Percentiles rank a stretch among this genome's conserved stretches.
phyloP scores from a whole-genome alignment of 2,888 invertebrate genomes.

The Sesamia inferens region DNA sequence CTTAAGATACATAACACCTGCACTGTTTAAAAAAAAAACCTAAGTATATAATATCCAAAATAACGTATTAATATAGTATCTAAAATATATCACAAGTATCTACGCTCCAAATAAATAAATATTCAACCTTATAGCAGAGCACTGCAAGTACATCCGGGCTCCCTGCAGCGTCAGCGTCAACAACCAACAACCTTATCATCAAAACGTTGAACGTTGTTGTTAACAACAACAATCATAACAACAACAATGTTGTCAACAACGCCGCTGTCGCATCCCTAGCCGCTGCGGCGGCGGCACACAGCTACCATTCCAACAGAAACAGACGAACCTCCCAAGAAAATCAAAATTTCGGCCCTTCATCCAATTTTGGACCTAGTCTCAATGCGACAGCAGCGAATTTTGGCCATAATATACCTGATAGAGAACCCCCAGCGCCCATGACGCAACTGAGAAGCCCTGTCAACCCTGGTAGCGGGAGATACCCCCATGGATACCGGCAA shows the following conservation, averaged over 20 bases:
- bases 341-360: conserved; percentile 79
- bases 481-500: conserved; percentile 86
- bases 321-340: conserved; percentile 87
- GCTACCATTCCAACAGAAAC: conserved; percentile 86
- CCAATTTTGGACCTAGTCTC: conserved; percentile 86
- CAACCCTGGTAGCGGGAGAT: conserved; percentile 85
- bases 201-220: conserved; percentile 88
- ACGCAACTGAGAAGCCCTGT: conserved; percentile 85
- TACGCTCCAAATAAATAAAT: conserved; percentile 40
- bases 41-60: conserved; percentile 4
- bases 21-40: conserved; percentile 16
- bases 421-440: conserved; percentile 86
- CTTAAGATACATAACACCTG: conserved; percentile 28
- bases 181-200: conserved; percentile 88
- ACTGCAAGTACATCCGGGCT: conserved; percentile 84
- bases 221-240: conserved; percentile 89
- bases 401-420: conserved; percentile 82
- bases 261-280: conserved; percentile 88
- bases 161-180: conserved; percentile 81
- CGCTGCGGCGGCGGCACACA: conserved; percentile 87
- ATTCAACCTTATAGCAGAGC: conserved; percentile 75
- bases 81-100: conserved; percentile 24
- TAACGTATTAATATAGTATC: not conserved
- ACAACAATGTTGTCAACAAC: conserved; percentile 89
- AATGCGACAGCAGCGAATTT: conserved; percentile 85